Evolutionary conservation across 2,888 invertebrate genomes (phyloP).

Genomic region (Volucella inflata): DNA sequence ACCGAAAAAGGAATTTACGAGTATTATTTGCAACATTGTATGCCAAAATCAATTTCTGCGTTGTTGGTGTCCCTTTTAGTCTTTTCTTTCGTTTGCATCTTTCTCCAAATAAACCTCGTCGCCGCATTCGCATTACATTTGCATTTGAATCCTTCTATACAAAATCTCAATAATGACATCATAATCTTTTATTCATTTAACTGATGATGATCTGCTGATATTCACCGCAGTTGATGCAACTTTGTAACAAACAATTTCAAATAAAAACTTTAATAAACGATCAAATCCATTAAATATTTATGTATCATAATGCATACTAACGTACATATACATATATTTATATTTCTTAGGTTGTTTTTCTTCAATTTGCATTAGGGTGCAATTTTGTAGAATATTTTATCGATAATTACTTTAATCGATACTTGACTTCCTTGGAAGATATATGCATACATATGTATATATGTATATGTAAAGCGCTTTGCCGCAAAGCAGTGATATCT

Average conservation of each 20-base stretch:
- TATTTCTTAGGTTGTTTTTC: constrained; percentile 50
- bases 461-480: neutral
- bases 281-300: constrained; percentile 81
- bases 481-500: constrained; percentile 12
- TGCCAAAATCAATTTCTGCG: constrained; percentile 30
- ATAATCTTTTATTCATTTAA: constrained; percentile 72
- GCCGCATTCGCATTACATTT: constrained; percentile 20
- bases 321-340: constrained; percentile 31
- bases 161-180: constrained; percentile 62
- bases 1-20: too few relatives aligned
- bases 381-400: constrained; percentile 81
- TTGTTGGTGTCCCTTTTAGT: constrained; percentile 7
- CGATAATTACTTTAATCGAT: constrained; percentile 82
- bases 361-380: constrained; percentile 54
- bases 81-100: constrained; percentile 1
- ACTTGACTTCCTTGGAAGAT: constrained; percentile 78
- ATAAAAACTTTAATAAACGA: constrained; percentile 84
- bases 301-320: constrained; percentile 12
- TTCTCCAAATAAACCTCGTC: constrained; percentile 34
- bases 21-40: constrained; percentile 60
- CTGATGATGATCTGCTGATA: constrained; percentile 66
- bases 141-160: constrained; percentile 44
- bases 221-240: constrained; percentile 69
- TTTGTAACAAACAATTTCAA: constrained; percentile 80
- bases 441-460: constrained; percentile 4